phyloP scores from a whole-genome alignment of 2,113 vertebrate genomes.

The Maccullochella peelii region DNA sequence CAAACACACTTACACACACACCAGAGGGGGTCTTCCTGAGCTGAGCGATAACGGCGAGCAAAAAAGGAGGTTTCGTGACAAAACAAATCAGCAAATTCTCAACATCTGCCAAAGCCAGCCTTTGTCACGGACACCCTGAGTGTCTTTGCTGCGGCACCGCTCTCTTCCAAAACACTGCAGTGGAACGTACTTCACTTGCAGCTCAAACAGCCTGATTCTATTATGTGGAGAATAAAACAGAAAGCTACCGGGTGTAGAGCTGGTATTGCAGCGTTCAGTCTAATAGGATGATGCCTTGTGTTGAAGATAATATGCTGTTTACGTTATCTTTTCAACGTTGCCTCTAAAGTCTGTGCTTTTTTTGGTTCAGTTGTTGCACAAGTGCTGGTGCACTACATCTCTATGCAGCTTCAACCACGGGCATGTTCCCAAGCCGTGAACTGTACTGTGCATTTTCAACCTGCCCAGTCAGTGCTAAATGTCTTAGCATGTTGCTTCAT shows the following conservation, averaged over 20 bases:
- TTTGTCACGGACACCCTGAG: conserved; percentile 45
- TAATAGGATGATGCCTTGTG: conserved; percentile 9
- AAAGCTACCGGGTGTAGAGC: not conserved
- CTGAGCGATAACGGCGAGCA: conserved; percentile 11
- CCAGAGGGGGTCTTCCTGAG: conserved; percentile 51
- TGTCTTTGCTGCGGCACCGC: conserved; percentile 28
- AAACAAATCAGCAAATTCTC: conserved; percentile 34
- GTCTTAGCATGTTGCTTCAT: not conserved
- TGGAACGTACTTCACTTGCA: conserved; percentile 14
- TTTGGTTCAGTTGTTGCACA: too few relatives aligned
- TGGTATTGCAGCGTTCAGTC: conserved; percentile 10
- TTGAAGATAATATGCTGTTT: conserved; percentile 15
- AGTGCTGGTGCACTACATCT: not conserved
- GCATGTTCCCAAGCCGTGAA: not conserved
- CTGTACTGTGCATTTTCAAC: not conserved
- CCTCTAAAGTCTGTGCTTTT: too few relatives aligned
- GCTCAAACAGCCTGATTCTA: conserved; percentile 41
- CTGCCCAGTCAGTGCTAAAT: not conserved
- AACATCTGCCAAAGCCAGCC: conserved; percentile 57
- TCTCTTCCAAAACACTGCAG: conserved; percentile 40
- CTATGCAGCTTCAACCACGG: not conserved
- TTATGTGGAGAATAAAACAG: conserved; percentile 35
- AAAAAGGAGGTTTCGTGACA: conserved; percentile 18
- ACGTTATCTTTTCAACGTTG: not conserved
- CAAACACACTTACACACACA: not conserved